Base-by-base conservation (phyloP, 2,113 vertebrate species). In the Clarias gariepinus region DNA sequence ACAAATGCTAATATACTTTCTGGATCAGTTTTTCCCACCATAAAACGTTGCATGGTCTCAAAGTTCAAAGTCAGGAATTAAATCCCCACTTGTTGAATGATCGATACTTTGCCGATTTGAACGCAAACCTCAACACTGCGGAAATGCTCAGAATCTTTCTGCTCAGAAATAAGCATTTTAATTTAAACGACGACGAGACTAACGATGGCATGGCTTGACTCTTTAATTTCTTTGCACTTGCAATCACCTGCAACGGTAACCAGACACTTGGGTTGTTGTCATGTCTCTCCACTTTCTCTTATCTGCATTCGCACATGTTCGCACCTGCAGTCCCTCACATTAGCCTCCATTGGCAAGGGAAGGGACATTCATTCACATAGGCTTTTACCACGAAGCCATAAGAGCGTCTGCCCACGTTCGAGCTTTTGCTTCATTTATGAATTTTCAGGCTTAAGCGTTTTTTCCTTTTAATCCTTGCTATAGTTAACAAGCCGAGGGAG, bases 401-500 rank as follows among this genome's bases (percentile, higher is more conserved):
- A 47, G 57, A 47, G 77, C 25, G 52, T 66, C 53, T 76, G 74
- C 86, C 86, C 81, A 76, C 61, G 10, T 66, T 69, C 19, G 30
- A 58, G 64, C 83, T 73, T 18, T 83, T 74, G 73, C 80, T 83
- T 84, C 71, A 36, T 83, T 89, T 89, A 88, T 85, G 66, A 81
- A 84, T 66, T 88, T 88, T 86, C n/a, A 86, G 81, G 79, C 33
- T 52, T 81, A 86, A 84, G 64, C 64, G 36, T 28, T 80, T 81
- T 86, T 81, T 84, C 52, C 41, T 88, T 82, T 88, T 85, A 87
- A 91, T 88, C 81, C 82, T 66, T 36, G 84, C 82, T 84, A 66
- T 76, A 81, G 79, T 85, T 89, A 89, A 91, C 87, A 88, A 89
- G 90, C 90, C 87, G 80, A 81, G 88, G 87, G 90, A 87, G 60